Evolutionary conservation across 2,113 vertebrate genomes (phyloP), one percentile per base, ranked within the genome.

Genomic region (Serinus canaria): DNA sequence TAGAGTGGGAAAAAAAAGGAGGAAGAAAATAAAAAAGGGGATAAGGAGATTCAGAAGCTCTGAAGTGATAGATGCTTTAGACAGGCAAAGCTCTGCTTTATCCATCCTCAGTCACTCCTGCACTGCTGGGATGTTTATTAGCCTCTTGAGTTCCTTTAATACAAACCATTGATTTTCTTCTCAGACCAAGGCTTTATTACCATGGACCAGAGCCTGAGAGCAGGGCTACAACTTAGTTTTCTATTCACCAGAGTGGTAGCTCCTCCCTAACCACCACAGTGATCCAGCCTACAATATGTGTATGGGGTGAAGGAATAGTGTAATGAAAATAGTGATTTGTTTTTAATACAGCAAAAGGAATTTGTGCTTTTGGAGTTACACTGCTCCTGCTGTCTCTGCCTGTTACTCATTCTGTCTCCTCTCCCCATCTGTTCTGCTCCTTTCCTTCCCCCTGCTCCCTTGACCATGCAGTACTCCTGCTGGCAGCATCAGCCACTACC

Each of bases 321-420:
- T 93, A 75, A 83, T 19, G 20, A 82, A 97, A 95, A 90, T 43
- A 93, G 33, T 56, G 31, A 49, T 87, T 96, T 92, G 47, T 35
- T 93, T 91, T 88, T 76, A 76, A 87, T 75, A 47, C 46, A 79
- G 62, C 41, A 89, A 95, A 91, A 90, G 60, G 60, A 86, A 83
- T 70, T 90, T 92, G 55, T 92, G 37, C 76, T 92, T 96, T 94
- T 95, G 60, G 59, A 94, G 55, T 70, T 86, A 55, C n/a, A 10
- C 23, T 64, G 86, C 70, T 90, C 60, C 44, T 85, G 46, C 66
- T 90, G 49, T 84, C 69, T 91, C 86, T 0, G 2, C 53, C 74
- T 89, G 73, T 85, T 96, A 82, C 6, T 93, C 66, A 62, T 92
- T 92, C 89, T 76, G 62, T 92, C 76, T 85, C 55, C 39, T 80